Percentiles rank a stretch among this genome's conserved stretches.
Conservation (phyloP, 2,113 vertebrate genomes). For the Shinisaurus crocodilurus region DNA sequence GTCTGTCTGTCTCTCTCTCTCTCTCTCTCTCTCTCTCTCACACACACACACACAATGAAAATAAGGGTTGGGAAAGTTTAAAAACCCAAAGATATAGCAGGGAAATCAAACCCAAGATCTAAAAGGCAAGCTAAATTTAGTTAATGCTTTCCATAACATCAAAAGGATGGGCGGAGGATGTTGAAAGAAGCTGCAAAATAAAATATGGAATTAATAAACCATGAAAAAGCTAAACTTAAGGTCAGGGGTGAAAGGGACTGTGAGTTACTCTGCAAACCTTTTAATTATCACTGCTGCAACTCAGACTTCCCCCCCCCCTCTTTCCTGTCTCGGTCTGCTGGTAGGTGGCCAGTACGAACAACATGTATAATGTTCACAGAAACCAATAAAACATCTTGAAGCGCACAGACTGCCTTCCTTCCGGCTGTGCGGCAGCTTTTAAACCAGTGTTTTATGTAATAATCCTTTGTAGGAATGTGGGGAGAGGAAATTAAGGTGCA, state of each 20-base stretch:
- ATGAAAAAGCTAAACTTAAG: background rate
- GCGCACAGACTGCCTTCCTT: slow-evolving; percentile 36
- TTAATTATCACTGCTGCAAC: background rate
- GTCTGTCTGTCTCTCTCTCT: too few relatives aligned
- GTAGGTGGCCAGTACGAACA: slow-evolving; percentile 30
- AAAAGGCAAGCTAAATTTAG: background rate
- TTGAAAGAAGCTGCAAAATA: background rate
- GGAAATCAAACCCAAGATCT: background rate
- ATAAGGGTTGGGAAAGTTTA: background rate
- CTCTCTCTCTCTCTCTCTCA: too few relatives aligned
- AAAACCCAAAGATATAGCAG: background rate
- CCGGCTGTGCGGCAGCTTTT: slow-evolving; percentile 18
- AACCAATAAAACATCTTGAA: slow-evolving; percentile 40
- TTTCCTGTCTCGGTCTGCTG: slow-evolving; percentile 14
- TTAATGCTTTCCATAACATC: background rate
- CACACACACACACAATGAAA: background rate
- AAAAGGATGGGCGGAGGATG: too few relatives aligned
- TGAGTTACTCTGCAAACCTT: background rate
- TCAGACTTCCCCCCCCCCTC: slow-evolving; percentile 35
- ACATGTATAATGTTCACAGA: slow-evolving; percentile 30
- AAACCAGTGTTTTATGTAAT: slow-evolving; percentile 44
- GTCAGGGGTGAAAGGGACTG: background rate
- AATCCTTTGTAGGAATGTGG: slow-evolving; percentile 37
- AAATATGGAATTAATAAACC: background rate
- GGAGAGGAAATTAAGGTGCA: slow-evolving; percentile 61